Conservation (phyloP, 2,888 invertebrate genomes). For the Bedellia somnulentella region DNA sequence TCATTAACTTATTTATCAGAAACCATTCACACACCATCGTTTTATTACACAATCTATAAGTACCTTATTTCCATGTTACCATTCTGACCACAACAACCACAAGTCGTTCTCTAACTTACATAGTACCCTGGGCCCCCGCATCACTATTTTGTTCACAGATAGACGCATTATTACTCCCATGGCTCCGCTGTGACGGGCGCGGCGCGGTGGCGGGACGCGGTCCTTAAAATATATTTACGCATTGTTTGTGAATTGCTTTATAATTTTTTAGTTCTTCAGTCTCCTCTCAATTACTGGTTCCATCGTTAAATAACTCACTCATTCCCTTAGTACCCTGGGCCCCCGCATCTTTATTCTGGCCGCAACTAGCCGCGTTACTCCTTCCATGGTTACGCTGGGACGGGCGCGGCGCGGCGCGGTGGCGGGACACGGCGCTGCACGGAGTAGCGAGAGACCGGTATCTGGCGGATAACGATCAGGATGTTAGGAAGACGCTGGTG, state of each 20-base stretch:
- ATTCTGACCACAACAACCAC: no score
- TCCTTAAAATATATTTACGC: no score
- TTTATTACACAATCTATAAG: constrained; percentile 17
- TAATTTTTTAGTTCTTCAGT: no score
- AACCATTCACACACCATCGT: no score
- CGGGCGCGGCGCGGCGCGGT: constrained; percentile 63
- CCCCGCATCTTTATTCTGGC: constrained; percentile 70
- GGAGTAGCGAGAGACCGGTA: constrained; percentile 65
- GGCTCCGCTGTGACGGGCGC: constrained; percentile 67
- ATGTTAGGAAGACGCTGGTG: constrained; percentile 49
- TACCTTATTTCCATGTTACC: constrained; percentile 1
- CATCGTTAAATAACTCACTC: no score
- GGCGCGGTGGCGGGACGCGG: constrained; percentile 66
- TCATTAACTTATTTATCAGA: no score
- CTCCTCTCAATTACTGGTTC: no score
- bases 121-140: constrained; percentile 72
- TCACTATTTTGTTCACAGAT: constrained; percentile 69
- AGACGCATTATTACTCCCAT: constrained; percentile 66
- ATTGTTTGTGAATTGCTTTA: neutral
- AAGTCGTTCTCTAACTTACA: no score
- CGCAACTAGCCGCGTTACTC: constrained; percentile 65
- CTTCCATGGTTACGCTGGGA: constrained; percentile 71
- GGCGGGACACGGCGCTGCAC: constrained; percentile 63
- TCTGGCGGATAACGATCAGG: constrained; percentile 43
- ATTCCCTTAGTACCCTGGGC: constrained; percentile 65